Conservation (phyloP, 2,888 invertebrate species). For the Hymenopus coronatus region DNA sequence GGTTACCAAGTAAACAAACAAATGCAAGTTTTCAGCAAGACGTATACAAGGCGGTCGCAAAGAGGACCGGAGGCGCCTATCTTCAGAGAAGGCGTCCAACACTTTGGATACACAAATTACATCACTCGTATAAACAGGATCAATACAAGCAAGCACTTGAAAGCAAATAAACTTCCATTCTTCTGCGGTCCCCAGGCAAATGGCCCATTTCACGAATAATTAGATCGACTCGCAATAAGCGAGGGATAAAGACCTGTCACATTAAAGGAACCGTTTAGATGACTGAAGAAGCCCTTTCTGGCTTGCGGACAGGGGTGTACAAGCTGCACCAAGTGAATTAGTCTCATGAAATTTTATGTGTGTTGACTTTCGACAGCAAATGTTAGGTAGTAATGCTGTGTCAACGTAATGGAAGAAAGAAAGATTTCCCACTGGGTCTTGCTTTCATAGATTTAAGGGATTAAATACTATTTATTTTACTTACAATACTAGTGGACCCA, state of each 20-base stretch:
- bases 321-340: neutral
- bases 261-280: neutral
- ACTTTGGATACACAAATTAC: neutral
- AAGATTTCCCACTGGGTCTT: too few relatives aligned
- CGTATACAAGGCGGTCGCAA: neutral
- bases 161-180: neutral
- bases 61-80: neutral
- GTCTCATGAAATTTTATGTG: too few relatives aligned
- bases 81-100: neutral
- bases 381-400: too few relatives aligned
- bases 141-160: neutral
- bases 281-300: neutral
- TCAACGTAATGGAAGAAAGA: too few relatives aligned
- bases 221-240: neutral
- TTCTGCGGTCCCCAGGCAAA: neutral
- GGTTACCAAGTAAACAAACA: neutral
- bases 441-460: too few relatives aligned
- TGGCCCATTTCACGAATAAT: neutral
- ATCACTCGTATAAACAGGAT: neutral
- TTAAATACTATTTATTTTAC: too few relatives aligned
- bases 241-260: neutral
- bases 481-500: too few relatives aligned
- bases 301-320: neutral
- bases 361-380: too few relatives aligned
- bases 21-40: neutral